Evolutionary conservation across 35 echinoderm and acorn worm genomes (phyloP), one percentile per base, ranked within the genome.

Genomic region (Nesometra sesokonis): DNA sequence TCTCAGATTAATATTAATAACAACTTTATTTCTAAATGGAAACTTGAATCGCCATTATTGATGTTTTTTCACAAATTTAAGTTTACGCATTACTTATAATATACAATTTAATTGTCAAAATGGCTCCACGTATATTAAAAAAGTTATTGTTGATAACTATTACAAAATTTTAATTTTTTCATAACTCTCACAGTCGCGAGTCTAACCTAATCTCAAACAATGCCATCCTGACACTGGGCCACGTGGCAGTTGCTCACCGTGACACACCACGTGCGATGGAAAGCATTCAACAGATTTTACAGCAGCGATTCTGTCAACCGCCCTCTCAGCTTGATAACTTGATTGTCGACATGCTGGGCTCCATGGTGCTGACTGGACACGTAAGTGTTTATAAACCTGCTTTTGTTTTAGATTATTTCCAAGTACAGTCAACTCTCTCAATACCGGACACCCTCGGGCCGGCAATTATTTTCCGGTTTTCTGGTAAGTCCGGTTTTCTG

Each of bases 281-380:
- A 83, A 94, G 93, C 40, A 87, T 94, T 23, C 90, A 91, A 77
- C 93, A 99, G 82, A 94, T 94, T 21, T 94, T 94, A 46, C 92
- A 92, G 77, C 92, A 94, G 33, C 67, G 93, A 31, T 99, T 99
- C 76, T 94, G 96, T 31, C 93, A 87, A 27, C 96, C 96, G 17
- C 88, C 96, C 2, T 94, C 96, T 0, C 79, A 84, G 19, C 80
- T 99, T 13, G 96, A 99, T 81, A 90, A 92, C 21, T 79, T 92
- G 17, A 99, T 99, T 47, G 96, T 99, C 0, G 96, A 99, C 32
- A 99, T 99, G 96, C 81, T 93, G 80, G 96, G 96, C 17, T 99
- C 93, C 46, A 91, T 97, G 91, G 86, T 94, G 5, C 88, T 99
- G 0, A 83, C 90, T 57, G 92, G 93, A 83, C 77, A 91, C 85